Percentiles rank a stretch among this genome's conserved stretches.
Evolutionary conservation across 2,888 invertebrate genomes (phyloP).

Genomic region (Spodoptera littoralis): DNA sequence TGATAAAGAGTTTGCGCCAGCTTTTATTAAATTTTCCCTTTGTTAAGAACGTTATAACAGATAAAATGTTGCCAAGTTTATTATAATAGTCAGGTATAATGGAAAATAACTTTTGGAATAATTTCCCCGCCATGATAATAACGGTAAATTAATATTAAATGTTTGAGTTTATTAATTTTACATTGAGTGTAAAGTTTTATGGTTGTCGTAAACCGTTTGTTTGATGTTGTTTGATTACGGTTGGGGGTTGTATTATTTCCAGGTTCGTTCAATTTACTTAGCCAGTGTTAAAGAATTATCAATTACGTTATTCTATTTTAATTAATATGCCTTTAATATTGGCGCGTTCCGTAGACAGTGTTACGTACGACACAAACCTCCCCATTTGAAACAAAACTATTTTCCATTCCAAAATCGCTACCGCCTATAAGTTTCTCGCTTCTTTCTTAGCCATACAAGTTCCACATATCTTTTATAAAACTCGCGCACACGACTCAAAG

Average conservation of each 20-base stretch:
- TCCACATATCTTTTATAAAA: constrained; percentile 46
- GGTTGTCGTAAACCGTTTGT: constrained; percentile 18
- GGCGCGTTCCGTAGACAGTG: no score
- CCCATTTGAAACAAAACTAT: no score
- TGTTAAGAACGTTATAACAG: constrained; percentile 24
- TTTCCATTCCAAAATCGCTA: constrained; percentile 21
- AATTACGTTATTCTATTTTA: no score
- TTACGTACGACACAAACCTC: no score
- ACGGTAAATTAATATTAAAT: constrained; percentile 12
- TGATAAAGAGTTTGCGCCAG: constrained; percentile 33
- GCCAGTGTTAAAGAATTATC: no score
- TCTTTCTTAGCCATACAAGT: constrained; percentile 53
- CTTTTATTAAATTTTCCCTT: constrained; percentile 36
- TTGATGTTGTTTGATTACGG: background rate
- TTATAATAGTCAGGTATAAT: constrained; percentile 24
- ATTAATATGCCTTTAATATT: no score
- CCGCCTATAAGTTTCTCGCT: constrained; percentile 26
- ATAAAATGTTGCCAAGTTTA: constrained; percentile 36
- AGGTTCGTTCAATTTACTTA: no score
- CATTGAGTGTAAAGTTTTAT: constrained; percentile 29
- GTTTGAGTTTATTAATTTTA: constrained; percentile 31
- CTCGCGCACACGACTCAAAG: constrained; percentile 72
- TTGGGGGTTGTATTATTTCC: background rate
- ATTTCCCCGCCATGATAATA: constrained; percentile 13
- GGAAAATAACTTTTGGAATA: constrained; percentile 26